Evolutionary conservation across 1,140 invertebrate species (phyloP), one percentile per base, ranked within the genome.

Genomic region (Eupeodes corollae): DNA sequence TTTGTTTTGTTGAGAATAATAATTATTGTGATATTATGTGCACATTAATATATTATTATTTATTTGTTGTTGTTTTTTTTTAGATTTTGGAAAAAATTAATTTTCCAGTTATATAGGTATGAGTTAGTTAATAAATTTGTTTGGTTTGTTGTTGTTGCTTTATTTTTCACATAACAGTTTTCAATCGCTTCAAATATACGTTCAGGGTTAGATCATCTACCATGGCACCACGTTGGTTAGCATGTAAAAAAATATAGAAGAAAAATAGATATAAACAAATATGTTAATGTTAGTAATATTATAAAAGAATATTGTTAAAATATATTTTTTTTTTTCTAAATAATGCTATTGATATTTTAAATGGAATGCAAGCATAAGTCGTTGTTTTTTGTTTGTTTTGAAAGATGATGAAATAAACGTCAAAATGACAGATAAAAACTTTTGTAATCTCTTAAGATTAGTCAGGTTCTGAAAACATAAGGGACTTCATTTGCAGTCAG

Each of bases 181-280:
- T 26, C 21, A 26, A 26, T 26, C 21, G 21, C 21, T 26, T 26
- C 21, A 26, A 26, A 26, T 26, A 26, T 26, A 26, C 21, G 21
- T 26, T 26, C 21, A 26, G 21, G 21, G 21, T 26, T 26, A 26
- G 21, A 35, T 47, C 45, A 37, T 47, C 45, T 47, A 47, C 45
- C 45, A 47, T 47, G 45, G 45, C 34, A 47, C 45, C 45, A 37
- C 34, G 39, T 47, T 34, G 35, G 45, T 47, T 47, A 47, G 45
- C 45, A 47, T 47, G 45, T 47, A 47, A 47, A 47, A 37, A 26
- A 26, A 26, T 26, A 26, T 26, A 26, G 21, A 40, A 47, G 38
- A 39, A 46, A 30, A 47, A 37, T 39, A 47, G 45, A 47, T 30
- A 47, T 32, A 46, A 47, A 47, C 45, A 47, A 47, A 37, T 37